These are phyloP conservation scores for Ctenopoma multispine DNA, from an alignment of 2,797 vertebrate species.

Conservation along the genomic window DNA sequence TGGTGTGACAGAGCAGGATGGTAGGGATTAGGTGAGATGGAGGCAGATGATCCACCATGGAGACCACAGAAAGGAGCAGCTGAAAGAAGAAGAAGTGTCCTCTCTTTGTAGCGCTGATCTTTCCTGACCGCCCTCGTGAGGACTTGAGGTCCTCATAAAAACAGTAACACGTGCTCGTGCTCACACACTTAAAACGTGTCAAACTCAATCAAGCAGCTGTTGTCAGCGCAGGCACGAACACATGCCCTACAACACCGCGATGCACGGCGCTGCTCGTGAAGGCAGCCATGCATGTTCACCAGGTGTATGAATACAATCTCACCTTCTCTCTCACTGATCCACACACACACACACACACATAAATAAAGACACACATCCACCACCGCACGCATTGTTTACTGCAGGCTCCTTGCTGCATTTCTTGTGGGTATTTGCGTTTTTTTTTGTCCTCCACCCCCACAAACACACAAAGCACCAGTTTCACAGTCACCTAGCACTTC, in stretches of 20 bases:
- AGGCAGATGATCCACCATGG: too few relatives aligned
- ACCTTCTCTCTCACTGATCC: not conserved
- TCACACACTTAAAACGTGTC: constrained; percentile 48
- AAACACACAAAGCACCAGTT: constrained; percentile 28
- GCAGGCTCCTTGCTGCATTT: constrained; percentile 29
- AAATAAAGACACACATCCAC: too few relatives aligned
- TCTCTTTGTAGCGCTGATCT: not conserved
- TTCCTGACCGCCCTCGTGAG: not conserved
- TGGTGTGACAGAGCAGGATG: too few relatives aligned
- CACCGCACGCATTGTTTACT: constrained; percentile 24
- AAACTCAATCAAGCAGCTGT: constrained; percentile 54
- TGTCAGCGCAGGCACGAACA: constrained; percentile 37
- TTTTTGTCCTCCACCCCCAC: constrained; percentile 38
- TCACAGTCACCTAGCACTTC: constrained; percentile 45
- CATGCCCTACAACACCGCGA: constrained; percentile 50
- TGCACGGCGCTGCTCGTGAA: constrained; percentile 35
- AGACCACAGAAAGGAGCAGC: too few relatives aligned
- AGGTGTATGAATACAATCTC: not conserved
- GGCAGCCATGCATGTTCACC: constrained; percentile 44
- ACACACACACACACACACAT: too few relatives aligned
- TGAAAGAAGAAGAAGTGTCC: not conserved
- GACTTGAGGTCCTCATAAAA: constrained; percentile 34
- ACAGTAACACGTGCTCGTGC: not conserved
- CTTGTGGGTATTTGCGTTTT: constrained; percentile 50
- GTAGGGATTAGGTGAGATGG: too few relatives aligned